phyloP scores from a whole-genome alignment of 2,113 vertebrate genomes.

The Leucopsar rothschildi region DNA sequence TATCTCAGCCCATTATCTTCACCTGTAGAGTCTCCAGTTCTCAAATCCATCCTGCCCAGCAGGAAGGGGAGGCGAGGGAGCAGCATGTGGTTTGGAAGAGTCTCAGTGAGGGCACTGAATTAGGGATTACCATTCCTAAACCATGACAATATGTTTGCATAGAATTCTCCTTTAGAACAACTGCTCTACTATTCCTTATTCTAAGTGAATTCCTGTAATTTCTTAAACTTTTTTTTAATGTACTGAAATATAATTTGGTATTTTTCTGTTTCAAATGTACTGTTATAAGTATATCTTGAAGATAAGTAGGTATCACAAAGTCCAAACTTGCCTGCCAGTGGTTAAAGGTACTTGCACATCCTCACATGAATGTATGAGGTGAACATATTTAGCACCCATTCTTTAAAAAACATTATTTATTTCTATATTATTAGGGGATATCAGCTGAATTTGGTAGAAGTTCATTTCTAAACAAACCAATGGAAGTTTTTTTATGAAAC shows the following conservation, averaged over 20 bases:
- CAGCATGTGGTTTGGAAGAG: neutral
- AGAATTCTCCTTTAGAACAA: neutral
- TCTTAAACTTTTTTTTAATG: neutral
- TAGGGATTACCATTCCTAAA: neutral
- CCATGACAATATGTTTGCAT: neutral
- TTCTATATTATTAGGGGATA: neutral
- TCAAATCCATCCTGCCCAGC: neutral
- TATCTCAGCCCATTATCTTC: neutral
- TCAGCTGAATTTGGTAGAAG: neutral
- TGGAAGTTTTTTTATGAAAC: neutral
- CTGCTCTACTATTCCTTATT: neutral
- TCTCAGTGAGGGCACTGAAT: neutral
- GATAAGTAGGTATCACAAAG: neutral
- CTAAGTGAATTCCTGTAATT: neutral
- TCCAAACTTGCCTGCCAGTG: neutral
- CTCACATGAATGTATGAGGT: neutral
- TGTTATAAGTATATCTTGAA: neutral
- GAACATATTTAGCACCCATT: neutral
- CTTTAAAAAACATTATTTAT: neutral
- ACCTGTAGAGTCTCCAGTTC: neutral
- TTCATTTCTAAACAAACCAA: neutral
- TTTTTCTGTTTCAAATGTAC: neutral
- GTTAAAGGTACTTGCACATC: neutral
- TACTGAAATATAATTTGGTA: neutral
- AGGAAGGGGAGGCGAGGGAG: rapidly evolving